These are phyloP conservation scores for Ptycholaimellus sp. DNA, from an alignment of 2,888 invertebrate genomes.

Conservation along the genomic window DNA sequence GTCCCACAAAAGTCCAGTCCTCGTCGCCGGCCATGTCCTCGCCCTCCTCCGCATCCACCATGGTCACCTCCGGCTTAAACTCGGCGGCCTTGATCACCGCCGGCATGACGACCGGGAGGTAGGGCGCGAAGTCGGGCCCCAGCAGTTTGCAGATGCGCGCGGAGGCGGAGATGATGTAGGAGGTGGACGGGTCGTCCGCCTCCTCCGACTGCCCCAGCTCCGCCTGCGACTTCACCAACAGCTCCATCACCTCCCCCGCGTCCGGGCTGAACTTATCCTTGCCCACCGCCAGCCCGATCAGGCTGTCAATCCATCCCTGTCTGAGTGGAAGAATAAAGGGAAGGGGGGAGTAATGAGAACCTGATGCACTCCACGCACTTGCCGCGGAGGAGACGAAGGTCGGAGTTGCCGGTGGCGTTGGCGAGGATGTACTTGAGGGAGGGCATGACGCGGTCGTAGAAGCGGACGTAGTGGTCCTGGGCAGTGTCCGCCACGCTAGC, in stretches of 20 bases:
- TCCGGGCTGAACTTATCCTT: constrained; percentile 50
- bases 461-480: constrained; percentile 74
- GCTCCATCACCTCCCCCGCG: constrained; percentile 81
- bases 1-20: constrained; percentile 76
- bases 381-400: constrained; percentile 61
- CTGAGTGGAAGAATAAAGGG: too few relatives aligned
- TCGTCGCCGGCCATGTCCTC: constrained; percentile 53
- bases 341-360: too few relatives aligned
- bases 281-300: constrained; percentile 53
- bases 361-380: constrained; percentile 98
- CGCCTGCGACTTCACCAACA: constrained; percentile 65
- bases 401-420: constrained; percentile 42
- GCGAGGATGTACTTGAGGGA: constrained; percentile 88
- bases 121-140: constrained; percentile 59
- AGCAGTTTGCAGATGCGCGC: constrained; percentile 89
- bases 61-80: constrained; percentile 71
- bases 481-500: constrained; percentile 95
- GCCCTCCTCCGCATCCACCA: constrained; percentile 42
- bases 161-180: constrained; percentile 95
- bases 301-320: too few relatives aligned
- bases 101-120: constrained; percentile 77
- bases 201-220: constrained; percentile 48
- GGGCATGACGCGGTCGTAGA: constrained; percentile 66
- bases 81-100: constrained; percentile 72
- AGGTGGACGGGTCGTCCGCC: constrained; percentile 36